phyloP scores from a whole-genome alignment of 2,113 vertebrate species.

The Cottus gobio region DNA sequence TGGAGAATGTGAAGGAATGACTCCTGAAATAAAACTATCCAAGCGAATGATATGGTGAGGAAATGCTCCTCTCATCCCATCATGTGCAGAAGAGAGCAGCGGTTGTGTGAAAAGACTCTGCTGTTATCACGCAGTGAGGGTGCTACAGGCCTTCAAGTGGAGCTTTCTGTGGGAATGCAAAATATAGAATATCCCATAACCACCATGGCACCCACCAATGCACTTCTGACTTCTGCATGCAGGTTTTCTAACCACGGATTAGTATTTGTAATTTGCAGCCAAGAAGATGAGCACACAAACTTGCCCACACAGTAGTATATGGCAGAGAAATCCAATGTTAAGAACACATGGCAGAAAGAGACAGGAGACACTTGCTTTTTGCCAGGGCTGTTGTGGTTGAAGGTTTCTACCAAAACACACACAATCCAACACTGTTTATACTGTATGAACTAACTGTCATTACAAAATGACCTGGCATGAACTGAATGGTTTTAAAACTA shows the following conservation, averaged over 20 bases:
- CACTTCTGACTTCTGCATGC: slow-evolving; percentile 1
- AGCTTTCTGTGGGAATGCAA: slow-evolving; percentile 65
- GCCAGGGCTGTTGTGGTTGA: not conserved
- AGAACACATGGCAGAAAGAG: not conserved
- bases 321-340: not conserved
- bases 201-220: slow-evolving; percentile 23
- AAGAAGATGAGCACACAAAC: not conserved
- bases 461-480: not conserved
- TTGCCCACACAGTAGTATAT: not conserved
- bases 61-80: slow-evolving; percentile 37
- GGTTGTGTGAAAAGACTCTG: slow-evolving; percentile 47
- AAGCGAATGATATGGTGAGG: slow-evolving; percentile 63
- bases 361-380: not conserved
- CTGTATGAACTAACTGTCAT: not conserved
- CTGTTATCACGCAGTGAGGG: slow-evolving; percentile 61
- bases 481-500: not conserved
- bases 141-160: slow-evolving; percentile 38
- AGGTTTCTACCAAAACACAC: not conserved
- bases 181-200: slow-evolving; percentile 40
- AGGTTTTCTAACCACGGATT: not conserved
- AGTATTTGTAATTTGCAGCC: not conserved
- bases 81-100: slow-evolving; percentile 32
- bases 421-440: not conserved
- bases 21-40: slow-evolving; percentile 66
- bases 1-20: slow-evolving; percentile 27